Conservation (phyloP, 2,888 invertebrate species). For the Lacanobia wlatinum region DNA sequence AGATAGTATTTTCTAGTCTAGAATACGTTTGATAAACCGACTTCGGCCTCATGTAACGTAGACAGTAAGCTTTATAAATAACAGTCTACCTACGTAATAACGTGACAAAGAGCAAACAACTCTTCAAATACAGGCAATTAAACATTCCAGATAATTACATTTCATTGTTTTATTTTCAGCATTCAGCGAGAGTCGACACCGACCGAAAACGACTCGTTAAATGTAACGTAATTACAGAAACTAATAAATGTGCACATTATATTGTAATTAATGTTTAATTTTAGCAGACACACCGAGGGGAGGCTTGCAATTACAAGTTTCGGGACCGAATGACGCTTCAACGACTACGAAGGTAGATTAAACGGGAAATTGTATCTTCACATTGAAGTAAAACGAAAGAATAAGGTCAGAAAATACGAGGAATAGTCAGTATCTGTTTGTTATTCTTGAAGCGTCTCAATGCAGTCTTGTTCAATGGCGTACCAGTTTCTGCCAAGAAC, state of each 20-base stretch:
- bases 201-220: slow-evolving; percentile 27
- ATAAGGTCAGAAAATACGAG: slow-evolving; percentile 31
- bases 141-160: slow-evolving; percentile 36
- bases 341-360: slow-evolving; percentile 36
- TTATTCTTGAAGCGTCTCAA: slow-evolving; percentile 40
- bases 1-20: not conserved
- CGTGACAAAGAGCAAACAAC: slow-evolving; percentile 26
- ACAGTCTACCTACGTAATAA: not conserved
- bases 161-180: slow-evolving; percentile 42
- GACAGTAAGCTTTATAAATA: not conserved
- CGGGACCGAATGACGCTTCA: slow-evolving; percentile 37
- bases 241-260: slow-evolving; percentile 63
- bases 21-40: not conserved
- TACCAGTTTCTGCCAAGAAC: slow-evolving; percentile 48
- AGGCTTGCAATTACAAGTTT: slow-evolving; percentile 57
- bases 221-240: slow-evolving; percentile 54
- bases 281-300: slow-evolving; percentile 49
- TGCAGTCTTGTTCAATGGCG: slow-evolving; percentile 48
- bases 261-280: slow-evolving; percentile 69
- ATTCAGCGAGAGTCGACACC: not conserved
- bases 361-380: slow-evolving; percentile 45
- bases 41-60: not conserved
- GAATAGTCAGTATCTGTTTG: slow-evolving; percentile 30
- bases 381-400: slow-evolving; percentile 32
- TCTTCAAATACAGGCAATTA: slow-evolving; percentile 20